These are phyloP conservation scores for Pygathrix nemaeus DNA, from an alignment of 2,113 vertebrate species.

Conservation along the genomic window DNA sequence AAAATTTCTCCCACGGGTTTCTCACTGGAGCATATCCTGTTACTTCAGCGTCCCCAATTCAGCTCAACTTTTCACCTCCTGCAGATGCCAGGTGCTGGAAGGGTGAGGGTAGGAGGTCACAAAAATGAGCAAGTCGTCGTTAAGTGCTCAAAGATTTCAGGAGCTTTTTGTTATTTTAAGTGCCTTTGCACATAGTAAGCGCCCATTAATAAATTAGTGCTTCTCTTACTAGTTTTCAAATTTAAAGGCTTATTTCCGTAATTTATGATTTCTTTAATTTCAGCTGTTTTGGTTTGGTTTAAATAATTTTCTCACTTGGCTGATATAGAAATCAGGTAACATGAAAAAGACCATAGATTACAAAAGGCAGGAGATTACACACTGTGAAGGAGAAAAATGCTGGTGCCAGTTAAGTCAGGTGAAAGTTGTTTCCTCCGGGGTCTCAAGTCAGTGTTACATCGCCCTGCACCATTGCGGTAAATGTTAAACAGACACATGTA, in stretches of 20 bases:
- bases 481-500: neutral
- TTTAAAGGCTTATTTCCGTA: neutral
- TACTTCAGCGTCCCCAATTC: fast-evolving
- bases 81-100: neutral
- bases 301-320: neutral
- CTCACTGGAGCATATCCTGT: neutral
- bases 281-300: neutral
- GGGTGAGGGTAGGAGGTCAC: neutral
- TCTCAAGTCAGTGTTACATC: neutral
- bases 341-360: neutral
- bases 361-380: neutral
- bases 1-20: neutral
- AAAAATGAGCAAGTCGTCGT: fast-evolving
- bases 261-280: neutral
- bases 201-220: neutral
- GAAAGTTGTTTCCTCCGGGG: neutral
- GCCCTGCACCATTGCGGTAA: neutral
- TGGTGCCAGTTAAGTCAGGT: neutral
- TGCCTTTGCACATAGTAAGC: neutral
- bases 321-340: neutral
- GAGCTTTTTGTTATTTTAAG: neutral
- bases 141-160: neutral
- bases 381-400: neutral
- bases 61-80: neutral
- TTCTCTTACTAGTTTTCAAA: neutral